phyloP scores from a whole-genome alignment of 2,888 invertebrate species.

The Tipula confusa region DNA sequence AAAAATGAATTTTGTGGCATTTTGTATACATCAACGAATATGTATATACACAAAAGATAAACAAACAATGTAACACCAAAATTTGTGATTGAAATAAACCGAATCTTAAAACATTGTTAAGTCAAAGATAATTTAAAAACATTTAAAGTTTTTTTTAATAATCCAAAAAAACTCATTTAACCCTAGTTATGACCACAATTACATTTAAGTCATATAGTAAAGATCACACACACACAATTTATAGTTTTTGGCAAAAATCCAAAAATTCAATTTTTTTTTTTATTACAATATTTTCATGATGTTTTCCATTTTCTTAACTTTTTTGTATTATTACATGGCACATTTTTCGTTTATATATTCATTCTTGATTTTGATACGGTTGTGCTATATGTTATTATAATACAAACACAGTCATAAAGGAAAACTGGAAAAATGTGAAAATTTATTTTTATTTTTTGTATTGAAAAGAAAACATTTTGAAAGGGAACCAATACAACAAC shows the following conservation, averaged over 20 bases:
- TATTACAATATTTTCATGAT: not conserved
- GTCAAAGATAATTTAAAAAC: not conserved
- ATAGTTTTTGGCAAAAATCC: not conserved
- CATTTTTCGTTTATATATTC: not conserved
- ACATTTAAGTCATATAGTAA: not conserved
- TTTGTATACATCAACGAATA: not conserved
- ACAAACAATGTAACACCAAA: not conserved
- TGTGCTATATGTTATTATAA: not conserved
- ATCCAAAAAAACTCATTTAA: not conserved
- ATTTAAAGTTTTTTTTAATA: not conserved
- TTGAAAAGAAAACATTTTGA: not conserved
- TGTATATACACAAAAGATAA: not conserved
- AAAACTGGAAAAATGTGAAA: not conserved
- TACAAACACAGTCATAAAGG: not conserved
- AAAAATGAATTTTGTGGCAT: not conserved
- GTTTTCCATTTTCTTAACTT: not conserved
- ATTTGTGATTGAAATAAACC: not conserved
- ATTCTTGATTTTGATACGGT: not conserved
- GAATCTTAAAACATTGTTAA: not conserved
- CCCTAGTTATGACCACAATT: not conserved
- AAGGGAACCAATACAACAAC: constrained; percentile 6
- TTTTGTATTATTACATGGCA: not conserved
- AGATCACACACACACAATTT: not conserved
- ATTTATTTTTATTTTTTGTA: not conserved
- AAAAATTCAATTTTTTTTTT: not conserved